Conservation (phyloP, 2,113 vertebrate genomes). For the Megalops atlanticus region DNA sequence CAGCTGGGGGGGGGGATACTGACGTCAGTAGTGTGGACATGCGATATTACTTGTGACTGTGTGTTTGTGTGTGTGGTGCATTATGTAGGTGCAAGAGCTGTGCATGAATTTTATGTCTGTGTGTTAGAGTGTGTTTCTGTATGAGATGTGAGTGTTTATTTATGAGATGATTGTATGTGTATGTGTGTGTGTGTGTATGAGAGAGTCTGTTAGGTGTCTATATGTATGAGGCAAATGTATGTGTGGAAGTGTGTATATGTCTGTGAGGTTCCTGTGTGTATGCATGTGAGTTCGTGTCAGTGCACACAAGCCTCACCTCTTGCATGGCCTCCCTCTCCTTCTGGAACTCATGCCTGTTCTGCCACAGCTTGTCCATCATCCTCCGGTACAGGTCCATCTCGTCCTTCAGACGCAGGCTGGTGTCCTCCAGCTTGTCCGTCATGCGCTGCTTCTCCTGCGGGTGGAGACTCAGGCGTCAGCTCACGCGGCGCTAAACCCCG, state of each 20-base stretch:
- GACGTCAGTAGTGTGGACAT: background rate
- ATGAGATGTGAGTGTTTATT: background rate
- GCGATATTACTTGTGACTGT: too few relatives aligned
- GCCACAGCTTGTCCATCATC: slow-evolving; percentile 93
- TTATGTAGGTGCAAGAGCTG: background rate
- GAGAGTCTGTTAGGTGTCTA: background rate
- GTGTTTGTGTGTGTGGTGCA: background rate
- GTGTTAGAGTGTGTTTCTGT: background rate
- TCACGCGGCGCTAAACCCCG: too few relatives aligned
- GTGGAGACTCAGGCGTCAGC: background rate
- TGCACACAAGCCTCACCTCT: slow-evolving; percentile 73
- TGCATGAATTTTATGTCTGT: too few relatives aligned
- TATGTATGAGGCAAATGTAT: background rate
- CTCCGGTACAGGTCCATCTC: slow-evolving; percentile 95
- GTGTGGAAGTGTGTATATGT: slow-evolving; percentile 9
- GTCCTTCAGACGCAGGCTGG: slow-evolving; percentile 88
- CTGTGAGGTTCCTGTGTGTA: too few relatives aligned
- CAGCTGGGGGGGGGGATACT: slow-evolving; percentile 67
- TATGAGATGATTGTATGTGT: slow-evolving; percentile 19
- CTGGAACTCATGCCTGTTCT: slow-evolving; percentile 90
- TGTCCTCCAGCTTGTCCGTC: slow-evolving; percentile 92
- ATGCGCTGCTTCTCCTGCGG: slow-evolving; percentile 91
- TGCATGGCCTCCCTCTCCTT: slow-evolving; percentile 94
- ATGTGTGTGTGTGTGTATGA: background rate
- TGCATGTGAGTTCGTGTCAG: background rate